phyloP scores from a whole-genome alignment of 2,888 invertebrate genomes.

The Nymphalis c-album region DNA sequence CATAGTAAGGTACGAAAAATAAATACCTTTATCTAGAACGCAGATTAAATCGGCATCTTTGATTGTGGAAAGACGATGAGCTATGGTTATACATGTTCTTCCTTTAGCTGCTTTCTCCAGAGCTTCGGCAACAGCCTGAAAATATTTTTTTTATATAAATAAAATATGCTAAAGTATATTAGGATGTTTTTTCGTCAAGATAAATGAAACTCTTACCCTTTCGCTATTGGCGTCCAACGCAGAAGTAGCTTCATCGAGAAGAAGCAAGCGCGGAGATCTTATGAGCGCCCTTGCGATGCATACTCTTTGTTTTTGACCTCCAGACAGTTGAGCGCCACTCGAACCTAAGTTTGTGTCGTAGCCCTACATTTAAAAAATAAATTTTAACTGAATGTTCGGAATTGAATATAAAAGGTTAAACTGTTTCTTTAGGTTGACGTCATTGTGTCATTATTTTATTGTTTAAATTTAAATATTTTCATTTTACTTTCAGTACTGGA shows the following conservation, averaged over 20 bases:
- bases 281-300: conserved; percentile 88
- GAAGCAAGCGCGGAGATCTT: conserved; percentile 83
- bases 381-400: no score
- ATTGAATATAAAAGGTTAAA: no score
- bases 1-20: no score
- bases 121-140: conserved; percentile 89
- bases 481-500: no score
- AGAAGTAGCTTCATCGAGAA: conserved; percentile 87
- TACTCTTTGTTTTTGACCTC: conserved; percentile 88
- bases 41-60: conserved; percentile 92
- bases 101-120: conserved; percentile 90
- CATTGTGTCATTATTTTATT: background rate
- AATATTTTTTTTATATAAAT: conserved; percentile 11
- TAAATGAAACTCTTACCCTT: conserved; percentile 59
- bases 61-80: conserved; percentile 92
- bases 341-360: conserved; percentile 87
- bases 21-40: conserved; percentile 87
- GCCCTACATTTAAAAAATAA: conserved; percentile 62
- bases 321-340: conserved; percentile 85
- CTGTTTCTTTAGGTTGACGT: no score
- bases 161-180: no score
- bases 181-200: background rate
- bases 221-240: conserved; percentile 86
- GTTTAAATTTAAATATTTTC: background rate
- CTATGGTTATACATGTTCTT: conserved; percentile 92